Evolutionary conservation across 23 tunicate species (phyloP), one percentile per base, ranked within the genome.

Genomic region (Clavelina lepadiformis): DNA sequence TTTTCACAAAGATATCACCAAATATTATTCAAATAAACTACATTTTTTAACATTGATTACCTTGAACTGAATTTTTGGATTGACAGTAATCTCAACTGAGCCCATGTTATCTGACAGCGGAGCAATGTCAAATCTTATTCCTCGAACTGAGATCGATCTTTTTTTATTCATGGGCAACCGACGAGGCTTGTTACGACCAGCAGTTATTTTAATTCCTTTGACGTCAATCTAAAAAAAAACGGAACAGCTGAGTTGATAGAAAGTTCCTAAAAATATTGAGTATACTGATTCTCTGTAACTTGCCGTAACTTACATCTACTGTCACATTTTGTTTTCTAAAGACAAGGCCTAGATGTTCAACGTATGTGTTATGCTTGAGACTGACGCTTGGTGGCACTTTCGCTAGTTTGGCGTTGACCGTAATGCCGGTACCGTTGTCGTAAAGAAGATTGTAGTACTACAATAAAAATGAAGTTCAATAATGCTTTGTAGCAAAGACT

Each of bases 361-460:
- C 67, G 41, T 50, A 77, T 6, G 66, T 51, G 11, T 61, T 49
- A 35, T 37, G 46, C 15, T 38, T 30, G 28, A 34, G 28, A 4
- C 37, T 15, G 1, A 46, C 27, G 19, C 15, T 28, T 0, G 23
- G 45, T 22, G 68, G 68, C 22, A 50, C 28, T 27, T 56, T 32
- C 7, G 51, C 35, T 3, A 77, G 41, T 49, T 55, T 77, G 25
- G 65, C 85, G 41, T 79, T 79, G 5, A 79, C 85, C 1, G 70
- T 70, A 0, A 79, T 36, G 11, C 77, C 77, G 7, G 25, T 79
- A 28, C 33, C 61, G 28, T 28, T 47, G 55, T 79, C 76, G 34
- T 46, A 38, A 35, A 79, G 77, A 29, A 79, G 53, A 45, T 69
- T 79, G 68, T 54, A 56, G 3, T 8, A 11, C 49, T 41, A 41